Conservation (phyloP, 2,888 invertebrate species). For the Ophraella communa region DNA sequence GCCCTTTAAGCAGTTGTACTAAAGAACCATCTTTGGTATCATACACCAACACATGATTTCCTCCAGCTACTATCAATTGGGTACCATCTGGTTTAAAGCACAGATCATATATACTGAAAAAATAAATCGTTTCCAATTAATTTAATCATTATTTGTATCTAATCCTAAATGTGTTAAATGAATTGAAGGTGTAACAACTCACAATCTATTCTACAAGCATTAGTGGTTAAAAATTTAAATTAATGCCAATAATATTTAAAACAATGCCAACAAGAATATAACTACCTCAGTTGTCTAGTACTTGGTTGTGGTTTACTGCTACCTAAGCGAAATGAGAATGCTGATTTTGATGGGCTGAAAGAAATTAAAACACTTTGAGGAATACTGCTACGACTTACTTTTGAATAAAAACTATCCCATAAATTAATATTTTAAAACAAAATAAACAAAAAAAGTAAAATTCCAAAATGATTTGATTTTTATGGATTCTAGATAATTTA, state of each 20-base stretch:
- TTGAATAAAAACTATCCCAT: too few relatives aligned
- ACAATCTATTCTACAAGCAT: background rate
- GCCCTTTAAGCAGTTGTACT: constrained; percentile 92
- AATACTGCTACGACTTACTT: background rate
- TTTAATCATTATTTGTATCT: too few relatives aligned
- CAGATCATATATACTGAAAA: constrained; percentile 86
- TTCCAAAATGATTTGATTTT: background rate
- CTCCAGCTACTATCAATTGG: constrained; percentile 93
- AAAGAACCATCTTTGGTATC: constrained; percentile 89
- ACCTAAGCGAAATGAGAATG: constrained; percentile 8
- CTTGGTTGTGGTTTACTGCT: constrained; percentile 9
- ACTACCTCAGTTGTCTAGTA: constrained; percentile 11
- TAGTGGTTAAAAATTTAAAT: background rate
- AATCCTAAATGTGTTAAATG: too few relatives aligned
- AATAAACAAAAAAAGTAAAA: too few relatives aligned
- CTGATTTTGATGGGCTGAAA: constrained; percentile 10
- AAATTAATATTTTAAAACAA: too few relatives aligned
- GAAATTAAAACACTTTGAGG: constrained; percentile 6
- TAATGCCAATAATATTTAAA: background rate
- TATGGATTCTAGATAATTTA: background rate
- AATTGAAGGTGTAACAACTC: too few relatives aligned
- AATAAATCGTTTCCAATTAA: constrained; percentile 11
- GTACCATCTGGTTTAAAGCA: constrained; percentile 96
- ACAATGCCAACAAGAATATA: constrained; percentile 1
- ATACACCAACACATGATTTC: constrained; percentile 93